Base-by-base conservation (phyloP, 2,888 invertebrate genomes). In the Corythucha ciliata region DNA sequence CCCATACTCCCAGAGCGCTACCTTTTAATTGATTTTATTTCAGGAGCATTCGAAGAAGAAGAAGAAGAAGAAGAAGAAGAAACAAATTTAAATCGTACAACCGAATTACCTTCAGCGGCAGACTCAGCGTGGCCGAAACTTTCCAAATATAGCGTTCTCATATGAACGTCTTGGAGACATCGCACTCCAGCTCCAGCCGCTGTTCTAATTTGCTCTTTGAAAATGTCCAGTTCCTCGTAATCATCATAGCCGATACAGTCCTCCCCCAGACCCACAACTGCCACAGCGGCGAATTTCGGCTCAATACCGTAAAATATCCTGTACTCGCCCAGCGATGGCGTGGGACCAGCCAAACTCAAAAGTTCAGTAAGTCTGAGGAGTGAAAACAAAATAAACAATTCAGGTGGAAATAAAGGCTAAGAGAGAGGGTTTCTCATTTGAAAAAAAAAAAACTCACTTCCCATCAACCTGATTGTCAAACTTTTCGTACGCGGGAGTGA, bases 31-130 rank as follows among this genome's bases (percentile, higher is more conserved):
- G n/a, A n/a, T n/a, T n/a, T n/a, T n/a, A n/a, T n/a, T n/a, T n/a
- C n/a, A n/a, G n/a, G n/a, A n/a, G n/a, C n/a, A n/a, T n/a, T n/a
- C n/a, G n/a, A n/a, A n/a, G n/a, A n/a, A n/a, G n/a, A n/a, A n/a
- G n/a, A n/a, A n/a, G n/a, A n/a, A n/a, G n/a, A n/a, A n/a, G n/a
- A n/a, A n/a, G n/a, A n/a, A n/a, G n/a, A n/a, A n/a, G n/a, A n/a
- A n/a, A n/a, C n/a, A n/a, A n/a, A n/a, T n/a, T n/a, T n/a, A n/a
- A n/a, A n/a, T n/a, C n/a, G n/a, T n/a, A n/a, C n/a, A n/a, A n/a
- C n/a, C n/a, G n/a, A n/a, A n/a, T n/a, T n/a, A n/a, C n/a, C 88
- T 67, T 88, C 88, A 0, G 86, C 86, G 1, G 86, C 78, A 2
- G 84, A 83, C 65, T 83, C 82, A 0, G 85, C 79, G 63, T 80